phyloP scores from a whole-genome alignment of 2,888 invertebrate species.

The Aphodius sticticus region DNA sequence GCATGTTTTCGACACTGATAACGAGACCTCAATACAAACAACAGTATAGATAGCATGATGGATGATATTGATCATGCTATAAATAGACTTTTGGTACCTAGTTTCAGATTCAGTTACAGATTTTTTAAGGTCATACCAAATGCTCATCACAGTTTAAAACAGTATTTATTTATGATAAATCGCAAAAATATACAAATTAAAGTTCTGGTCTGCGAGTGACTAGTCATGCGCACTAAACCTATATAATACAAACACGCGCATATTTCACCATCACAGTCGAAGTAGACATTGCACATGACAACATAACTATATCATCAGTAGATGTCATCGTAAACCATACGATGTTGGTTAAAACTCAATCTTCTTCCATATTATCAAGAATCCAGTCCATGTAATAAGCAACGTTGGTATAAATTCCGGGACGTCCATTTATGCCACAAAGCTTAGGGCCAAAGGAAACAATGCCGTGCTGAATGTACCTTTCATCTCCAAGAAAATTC shows the following conservation, averaged over 20 bases:
- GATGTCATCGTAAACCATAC: not conserved
- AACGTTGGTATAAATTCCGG: slow-evolving; percentile 75
- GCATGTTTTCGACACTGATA: no score
- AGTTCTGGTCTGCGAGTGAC: not conserved
- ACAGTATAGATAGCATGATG: no score
- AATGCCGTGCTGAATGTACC: slow-evolving; percentile 67
- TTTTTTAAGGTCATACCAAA: no score
- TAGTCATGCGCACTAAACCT: not conserved
- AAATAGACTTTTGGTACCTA: not conserved
- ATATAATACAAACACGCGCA: not conserved
- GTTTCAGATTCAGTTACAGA: no score
- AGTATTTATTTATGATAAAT: not conserved
- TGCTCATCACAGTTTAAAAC: not conserved
- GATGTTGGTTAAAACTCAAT: not conserved
- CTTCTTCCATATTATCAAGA: slow-evolving; percentile 57
- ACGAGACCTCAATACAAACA: no score
- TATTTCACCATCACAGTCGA: not conserved
- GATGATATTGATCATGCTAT: not conserved
- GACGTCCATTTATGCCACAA: slow-evolving; percentile 65
- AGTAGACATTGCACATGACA: not conserved
- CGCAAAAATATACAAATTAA: not conserved
- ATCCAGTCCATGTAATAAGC: slow-evolving; percentile 74
- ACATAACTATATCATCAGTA: not conserved
- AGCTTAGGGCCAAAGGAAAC: slow-evolving; percentile 63
- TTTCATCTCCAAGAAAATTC: slow-evolving; percentile 53